A percentile compares a stretch with the other conserved stretches of the same genome.
These are phyloP conservation scores for Rhincodon typus DNA, from an alignment of 2,797 vertebrate species.

Conservation along the genomic window DNA sequence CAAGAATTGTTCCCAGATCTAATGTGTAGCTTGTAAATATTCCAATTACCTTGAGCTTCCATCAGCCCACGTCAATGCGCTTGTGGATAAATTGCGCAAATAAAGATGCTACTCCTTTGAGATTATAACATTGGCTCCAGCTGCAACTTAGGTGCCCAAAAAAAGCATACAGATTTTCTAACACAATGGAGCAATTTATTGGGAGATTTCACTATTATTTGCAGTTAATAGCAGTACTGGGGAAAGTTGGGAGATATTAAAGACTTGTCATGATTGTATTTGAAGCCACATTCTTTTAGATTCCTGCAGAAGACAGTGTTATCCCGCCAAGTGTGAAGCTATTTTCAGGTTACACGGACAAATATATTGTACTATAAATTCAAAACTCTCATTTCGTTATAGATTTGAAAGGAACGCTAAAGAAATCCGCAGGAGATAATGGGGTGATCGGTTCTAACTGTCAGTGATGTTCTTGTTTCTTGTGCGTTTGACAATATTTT, in stretches of 20 bases:
- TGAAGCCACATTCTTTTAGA: background rate
- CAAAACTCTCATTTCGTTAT: too few relatives aligned
- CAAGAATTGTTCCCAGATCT: background rate
- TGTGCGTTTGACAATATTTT: background rate
- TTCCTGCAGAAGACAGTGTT: background rate
- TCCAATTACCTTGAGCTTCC: background rate
- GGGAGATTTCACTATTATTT: background rate
- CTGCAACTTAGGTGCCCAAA: background rate
- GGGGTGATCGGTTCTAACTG: background rate
- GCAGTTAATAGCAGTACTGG: background rate
- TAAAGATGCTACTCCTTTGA: background rate
- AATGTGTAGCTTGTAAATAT: background rate
- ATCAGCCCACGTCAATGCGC: background rate
- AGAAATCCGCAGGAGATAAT: background rate
- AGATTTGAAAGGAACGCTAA: background rate
- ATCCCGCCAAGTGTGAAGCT: background rate
- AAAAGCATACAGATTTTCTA: background rate
- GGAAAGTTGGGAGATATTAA: background rate
- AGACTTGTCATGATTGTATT: too few relatives aligned
- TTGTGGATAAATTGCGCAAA: background rate
- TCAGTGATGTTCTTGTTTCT: background rate
- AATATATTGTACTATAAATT: too few relatives aligned
- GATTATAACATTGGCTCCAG: background rate
- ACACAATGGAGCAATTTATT: background rate
- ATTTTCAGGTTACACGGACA: background rate